Evolutionary conservation across 2,888 invertebrate genomes (phyloP).

Genomic region (Exocentrus adspersus): DNA sequence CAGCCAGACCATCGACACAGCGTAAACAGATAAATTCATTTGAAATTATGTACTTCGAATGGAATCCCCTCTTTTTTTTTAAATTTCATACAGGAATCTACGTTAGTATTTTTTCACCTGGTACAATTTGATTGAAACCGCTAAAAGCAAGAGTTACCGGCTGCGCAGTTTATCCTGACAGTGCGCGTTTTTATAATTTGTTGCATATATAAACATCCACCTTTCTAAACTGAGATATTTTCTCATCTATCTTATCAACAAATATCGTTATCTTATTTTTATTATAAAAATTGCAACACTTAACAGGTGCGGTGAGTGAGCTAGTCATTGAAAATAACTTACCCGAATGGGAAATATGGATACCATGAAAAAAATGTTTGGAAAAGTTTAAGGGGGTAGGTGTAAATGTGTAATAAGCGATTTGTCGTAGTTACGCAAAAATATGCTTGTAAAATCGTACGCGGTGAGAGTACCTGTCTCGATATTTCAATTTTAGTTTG

Average conservation of each 20-base stretch:
- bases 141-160: no score
- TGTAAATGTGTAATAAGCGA: conserved; percentile 12
- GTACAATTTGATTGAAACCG: no score
- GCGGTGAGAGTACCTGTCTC: not conserved
- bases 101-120: no score
- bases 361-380: conserved; percentile 34
- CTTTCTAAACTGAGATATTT: conserved; percentile 15
- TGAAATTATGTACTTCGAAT: no score
- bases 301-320: conserved; percentile 26
- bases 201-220: conserved; percentile 6
- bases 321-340: conserved; percentile 26
- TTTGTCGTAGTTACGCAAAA: not conserved
- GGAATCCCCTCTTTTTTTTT: no score
- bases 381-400: conserved; percentile 26
- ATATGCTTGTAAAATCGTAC: not conserved
- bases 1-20: no score
- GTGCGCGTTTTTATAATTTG: not conserved
- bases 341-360: conserved; percentile 16
- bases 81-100: no score
- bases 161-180: not conserved
- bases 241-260: conserved; percentile 30
- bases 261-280: conserved; percentile 30
- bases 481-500: not conserved
- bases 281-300: conserved; percentile 22
- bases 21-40: no score